Evolutionary conservation across 2,113 vertebrate species (phyloP), one percentile per base, ranked within the genome.

Genomic region (Melanocharis versteri): DNA sequence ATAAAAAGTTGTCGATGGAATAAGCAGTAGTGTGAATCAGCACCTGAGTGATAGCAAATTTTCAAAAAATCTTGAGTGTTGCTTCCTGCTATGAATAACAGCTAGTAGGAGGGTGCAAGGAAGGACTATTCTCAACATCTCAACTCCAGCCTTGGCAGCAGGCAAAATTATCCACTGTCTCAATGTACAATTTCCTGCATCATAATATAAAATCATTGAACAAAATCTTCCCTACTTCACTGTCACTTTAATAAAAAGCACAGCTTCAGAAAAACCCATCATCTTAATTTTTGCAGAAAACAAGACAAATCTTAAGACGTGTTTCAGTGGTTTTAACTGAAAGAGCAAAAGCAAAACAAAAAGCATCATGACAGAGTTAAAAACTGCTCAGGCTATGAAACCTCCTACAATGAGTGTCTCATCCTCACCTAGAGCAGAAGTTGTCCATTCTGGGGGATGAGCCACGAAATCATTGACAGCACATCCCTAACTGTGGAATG

Each of bases 71-170:
- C 50, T 37, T 39, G 48, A 78, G 69, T 16, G 24, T 37, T 75
- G 51, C 45, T 91, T 77, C 35, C 56, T 92, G 56, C 87, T 95
- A 68, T 89, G 65, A 94, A 96, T 92, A 96, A 84, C 83, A 94
- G 65, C 35, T 60, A 48, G 94, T 94, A 82, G 93, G 93, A 89
- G 48, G 83, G 39, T 94, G 73, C n/a, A 82, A 82, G 87, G 81
- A 95, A 93, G 77, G 76, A 89, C 83, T 96, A 58, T 82, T 94
- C 77, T 86, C 56, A 92, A 62, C 87, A 76, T 82, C 45, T 82
- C 51, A 78, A 72, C 84, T 87, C 28, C 61, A 91, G 51, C 37
- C 57, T 82, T 64, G 84, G 76, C 31, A 69, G 51, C 7, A 94
- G 72, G 79, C 31, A 84, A 93, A 94, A 84, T 19, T 17, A 92